A percentile compares a stretch with the other conserved stretches of the same genome.
Evolutionary conservation across 2,888 invertebrate genomes (phyloP).

Genomic region (Ecliptopera silaceata): DNA sequence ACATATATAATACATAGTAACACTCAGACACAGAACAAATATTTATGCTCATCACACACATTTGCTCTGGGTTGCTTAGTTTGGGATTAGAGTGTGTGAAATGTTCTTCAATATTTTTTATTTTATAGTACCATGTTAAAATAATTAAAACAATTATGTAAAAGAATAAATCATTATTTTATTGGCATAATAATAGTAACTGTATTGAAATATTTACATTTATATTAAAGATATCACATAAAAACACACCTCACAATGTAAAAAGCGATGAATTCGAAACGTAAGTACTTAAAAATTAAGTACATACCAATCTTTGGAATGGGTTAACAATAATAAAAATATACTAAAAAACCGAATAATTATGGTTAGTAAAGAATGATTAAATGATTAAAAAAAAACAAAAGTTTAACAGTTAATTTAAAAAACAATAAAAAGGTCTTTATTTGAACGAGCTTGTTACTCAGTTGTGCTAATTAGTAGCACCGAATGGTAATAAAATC

Average conservation of each 20-base stretch:
- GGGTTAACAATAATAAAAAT: conserved; percentile 28
- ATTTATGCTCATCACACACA: no score
- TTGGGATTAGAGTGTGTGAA: no score
- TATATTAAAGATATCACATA: conserved; percentile 78
- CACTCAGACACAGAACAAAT: no score
- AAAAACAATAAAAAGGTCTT: conserved; percentile 37
- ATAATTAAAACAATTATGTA: conserved; percentile 55
- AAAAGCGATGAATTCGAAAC: conserved; percentile 55
- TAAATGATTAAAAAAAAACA: conserved; percentile 11
- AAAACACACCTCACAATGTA: conserved; percentile 71
- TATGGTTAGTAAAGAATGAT: conserved; percentile 20
- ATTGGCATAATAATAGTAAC: conserved; percentile 75
- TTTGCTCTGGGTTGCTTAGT: no score
- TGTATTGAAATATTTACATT: conserved; percentile 75
- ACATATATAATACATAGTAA: no score
- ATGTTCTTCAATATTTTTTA: no score
- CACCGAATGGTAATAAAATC: not conserved
- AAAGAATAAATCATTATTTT: conserved; percentile 79
- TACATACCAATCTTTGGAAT: conserved; percentile 40
- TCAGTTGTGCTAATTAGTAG: conserved; percentile 27
- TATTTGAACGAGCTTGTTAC: conserved; percentile 27
- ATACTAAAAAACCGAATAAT: conserved; percentile 12
- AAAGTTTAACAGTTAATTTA: conserved; percentile 10
- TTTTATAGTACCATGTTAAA: no score
- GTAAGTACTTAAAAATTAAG: conserved; percentile 33